Evolutionary conservation across 2,888 invertebrate genomes (phyloP).

Genomic region (Physocephala rufipes): DNA sequence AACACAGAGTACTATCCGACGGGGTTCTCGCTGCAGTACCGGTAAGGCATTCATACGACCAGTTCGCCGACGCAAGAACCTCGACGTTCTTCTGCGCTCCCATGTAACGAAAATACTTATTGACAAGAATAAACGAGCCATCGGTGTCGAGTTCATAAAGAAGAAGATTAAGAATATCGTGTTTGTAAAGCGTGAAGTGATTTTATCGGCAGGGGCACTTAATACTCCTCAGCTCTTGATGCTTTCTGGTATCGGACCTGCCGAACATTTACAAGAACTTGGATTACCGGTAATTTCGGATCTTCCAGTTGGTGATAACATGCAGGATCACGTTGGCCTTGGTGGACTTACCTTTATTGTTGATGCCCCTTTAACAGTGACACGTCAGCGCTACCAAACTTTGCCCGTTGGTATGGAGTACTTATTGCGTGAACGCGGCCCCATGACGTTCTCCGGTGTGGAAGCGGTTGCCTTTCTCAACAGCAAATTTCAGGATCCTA

Average conservation of each 20-base stretch:
- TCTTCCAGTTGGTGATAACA: constrained; percentile 81
- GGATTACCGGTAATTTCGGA: constrained; percentile 79
- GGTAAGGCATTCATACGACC: constrained; percentile 88
- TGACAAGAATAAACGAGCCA: constrained; percentile 76
- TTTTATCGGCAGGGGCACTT: constrained; percentile 88
- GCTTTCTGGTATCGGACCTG: constrained; percentile 89
- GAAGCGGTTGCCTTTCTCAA: constrained; percentile 90
- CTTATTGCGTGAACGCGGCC: constrained; percentile 81
- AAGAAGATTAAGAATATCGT: constrained; percentile 74
- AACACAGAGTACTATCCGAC: constrained; percentile 83
- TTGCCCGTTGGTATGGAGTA: constrained; percentile 83
- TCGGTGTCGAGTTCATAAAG: constrained; percentile 79
- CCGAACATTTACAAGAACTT: constrained; percentile 76
- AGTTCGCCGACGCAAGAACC: constrained; percentile 77
- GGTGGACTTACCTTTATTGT: constrained; percentile 86
- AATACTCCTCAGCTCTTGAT: constrained; percentile 90
- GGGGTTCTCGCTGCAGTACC: constrained; percentile 87
- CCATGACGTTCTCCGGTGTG: constrained; percentile 84
- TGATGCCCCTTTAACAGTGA: constrained; percentile 82
- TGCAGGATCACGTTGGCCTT: constrained; percentile 89
- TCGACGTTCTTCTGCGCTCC: constrained; percentile 81
- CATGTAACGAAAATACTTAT: constrained; percentile 79
- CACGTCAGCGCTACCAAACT: constrained; percentile 79
- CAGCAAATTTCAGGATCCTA: constrained; percentile 82
- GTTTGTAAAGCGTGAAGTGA: constrained; percentile 80